Percentiles rank a stretch among this genome's conserved stretches.
Conservation (phyloP, 2,113 vertebrate genomes). For the Sturnira hondurensis region DNA sequence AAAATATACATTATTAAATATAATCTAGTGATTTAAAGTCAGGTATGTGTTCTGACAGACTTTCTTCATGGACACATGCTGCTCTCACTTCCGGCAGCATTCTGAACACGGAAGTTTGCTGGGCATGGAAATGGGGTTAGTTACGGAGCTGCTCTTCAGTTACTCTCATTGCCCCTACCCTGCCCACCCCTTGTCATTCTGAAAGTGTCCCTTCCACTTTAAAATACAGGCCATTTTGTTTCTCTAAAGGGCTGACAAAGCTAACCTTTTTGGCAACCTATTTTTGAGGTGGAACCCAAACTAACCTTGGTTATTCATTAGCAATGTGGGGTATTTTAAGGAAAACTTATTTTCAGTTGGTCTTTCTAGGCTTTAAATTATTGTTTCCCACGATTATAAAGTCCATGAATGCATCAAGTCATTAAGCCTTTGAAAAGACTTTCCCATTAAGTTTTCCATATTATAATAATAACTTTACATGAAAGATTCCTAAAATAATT, state of each 20-base stretch:
- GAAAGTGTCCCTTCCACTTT: not conserved
- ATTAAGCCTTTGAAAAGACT: not conserved
- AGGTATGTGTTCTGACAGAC: not conserved
- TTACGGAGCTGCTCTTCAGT: not conserved
- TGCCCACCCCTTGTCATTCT: not conserved
- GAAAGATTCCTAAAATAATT: not conserved
- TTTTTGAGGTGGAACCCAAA: not conserved
- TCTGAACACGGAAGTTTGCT: not conserved
- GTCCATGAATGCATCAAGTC: not conserved
- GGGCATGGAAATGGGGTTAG: not conserved
- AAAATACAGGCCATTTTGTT: not conserved
- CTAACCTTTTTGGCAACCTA: not conserved
- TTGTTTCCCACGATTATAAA: not conserved
- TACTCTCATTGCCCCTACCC: not conserved
- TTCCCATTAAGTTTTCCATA: not conserved
- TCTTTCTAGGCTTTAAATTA: not conserved
- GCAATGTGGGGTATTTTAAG: not conserved
- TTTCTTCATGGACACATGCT: not conserved
- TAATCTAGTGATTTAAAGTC: not conserved
- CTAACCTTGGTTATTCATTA: not conserved
- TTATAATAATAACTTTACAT: conserved; percentile 11
- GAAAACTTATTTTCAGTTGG: not conserved
- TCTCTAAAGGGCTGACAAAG: not conserved
- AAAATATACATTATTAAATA: too few species aligned
- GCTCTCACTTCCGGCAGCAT: not conserved